These are phyloP conservation scores for Lithosia quadra DNA, from an alignment of 2,888 invertebrate genomes.

Conservation along the genomic window DNA sequence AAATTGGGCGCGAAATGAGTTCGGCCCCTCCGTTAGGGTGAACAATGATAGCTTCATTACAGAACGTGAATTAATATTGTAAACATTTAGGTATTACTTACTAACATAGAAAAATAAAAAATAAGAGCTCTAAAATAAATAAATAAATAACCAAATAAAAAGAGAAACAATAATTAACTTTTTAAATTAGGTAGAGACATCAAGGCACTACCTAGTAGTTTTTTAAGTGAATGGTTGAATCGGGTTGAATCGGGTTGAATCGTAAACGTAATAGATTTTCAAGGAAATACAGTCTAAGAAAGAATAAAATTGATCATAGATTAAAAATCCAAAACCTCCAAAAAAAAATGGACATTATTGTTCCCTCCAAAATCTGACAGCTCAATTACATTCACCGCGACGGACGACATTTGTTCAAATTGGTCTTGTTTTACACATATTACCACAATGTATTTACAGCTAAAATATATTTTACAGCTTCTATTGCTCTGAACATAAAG, in stretches of 20 bases:
- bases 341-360: constrained; percentile 48
- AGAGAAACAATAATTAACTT: too few species aligned
- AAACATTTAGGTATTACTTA: constrained; percentile 32
- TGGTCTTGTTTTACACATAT: constrained; percentile 69
- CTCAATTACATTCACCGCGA: constrained; percentile 75
- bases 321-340: constrained; percentile 31
- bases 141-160: too few species aligned
- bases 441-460: constrained; percentile 32
- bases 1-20: constrained; percentile 87
- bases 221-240: not conserved
- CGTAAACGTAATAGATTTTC: too few species aligned
- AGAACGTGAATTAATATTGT: constrained; percentile 72
- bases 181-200: too few species aligned
- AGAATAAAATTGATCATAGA: constrained; percentile 25
- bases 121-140: too few species aligned
- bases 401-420: constrained; percentile 84
- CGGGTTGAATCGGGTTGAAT: too few species aligned
- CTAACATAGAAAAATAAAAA: not conserved
- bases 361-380: constrained; percentile 81
- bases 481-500: constrained; percentile 36
- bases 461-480: constrained; percentile 10
- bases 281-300: constrained; percentile 12
- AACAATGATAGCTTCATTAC: constrained; percentile 73
- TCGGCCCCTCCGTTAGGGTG: constrained; percentile 71
- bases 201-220: not conserved